Conservation (phyloP, 2,113 vertebrate genomes). For the Otis tarda region DNA sequence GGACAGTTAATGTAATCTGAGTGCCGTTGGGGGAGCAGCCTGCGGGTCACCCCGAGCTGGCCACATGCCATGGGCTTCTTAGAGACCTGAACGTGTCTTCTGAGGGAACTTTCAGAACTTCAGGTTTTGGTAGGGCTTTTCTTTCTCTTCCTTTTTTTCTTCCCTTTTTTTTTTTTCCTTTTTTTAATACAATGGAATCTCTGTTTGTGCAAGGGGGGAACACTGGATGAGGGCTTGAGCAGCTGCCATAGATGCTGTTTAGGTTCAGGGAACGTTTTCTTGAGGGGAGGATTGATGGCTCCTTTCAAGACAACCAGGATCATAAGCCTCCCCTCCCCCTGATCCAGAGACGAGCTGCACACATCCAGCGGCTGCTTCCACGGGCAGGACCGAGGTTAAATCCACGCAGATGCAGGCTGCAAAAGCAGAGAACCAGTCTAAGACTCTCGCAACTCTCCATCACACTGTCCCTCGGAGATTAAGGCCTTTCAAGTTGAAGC, state of each 20-base stretch:
- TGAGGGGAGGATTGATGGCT: slow-evolving; percentile 18
- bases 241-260: not conserved
- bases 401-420: not conserved
- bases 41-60: not conserved
- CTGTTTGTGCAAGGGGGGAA: not conserved
- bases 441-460: not conserved
- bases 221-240: not conserved
- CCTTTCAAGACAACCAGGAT: slow-evolving; percentile 9
- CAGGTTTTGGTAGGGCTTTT: not conserved
- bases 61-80: accelerated
- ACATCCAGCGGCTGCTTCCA: not conserved
- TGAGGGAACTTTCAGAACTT: not conserved
- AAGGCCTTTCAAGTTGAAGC: slow-evolving; percentile 10
- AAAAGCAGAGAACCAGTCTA: not conserved
- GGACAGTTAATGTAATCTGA: not conserved
- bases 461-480: not conserved
- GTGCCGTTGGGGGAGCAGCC: not conserved
- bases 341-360: not conserved
- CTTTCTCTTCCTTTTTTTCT: not conserved
- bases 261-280: not conserved
- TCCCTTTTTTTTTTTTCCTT: not conserved
- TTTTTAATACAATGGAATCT: not conserved
- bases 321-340: not conserved
- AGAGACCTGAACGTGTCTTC: not conserved
- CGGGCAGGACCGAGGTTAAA: not conserved